phyloP scores from a whole-genome alignment of 2,888 invertebrate species.

The Eupithecia exiguata region DNA sequence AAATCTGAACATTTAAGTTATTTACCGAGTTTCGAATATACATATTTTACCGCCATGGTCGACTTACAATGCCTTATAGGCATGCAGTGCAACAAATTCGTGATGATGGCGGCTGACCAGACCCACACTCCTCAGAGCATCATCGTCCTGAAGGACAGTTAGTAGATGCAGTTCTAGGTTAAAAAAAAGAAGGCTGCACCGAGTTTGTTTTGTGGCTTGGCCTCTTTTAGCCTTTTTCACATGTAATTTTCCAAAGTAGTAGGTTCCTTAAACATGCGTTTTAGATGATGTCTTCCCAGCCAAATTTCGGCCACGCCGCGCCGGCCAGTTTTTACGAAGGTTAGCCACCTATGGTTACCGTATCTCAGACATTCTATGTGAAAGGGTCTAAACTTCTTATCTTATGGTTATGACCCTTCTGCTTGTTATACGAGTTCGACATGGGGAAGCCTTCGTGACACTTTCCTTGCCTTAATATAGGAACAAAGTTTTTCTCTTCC shows the following conservation, averaged over 20 bases:
- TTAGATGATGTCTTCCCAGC: not conserved
- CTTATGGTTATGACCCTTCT: not conserved
- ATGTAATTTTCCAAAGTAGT: not conserved
- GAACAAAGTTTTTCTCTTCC: not conserved
- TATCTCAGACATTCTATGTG: not conserved
- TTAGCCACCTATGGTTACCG: not conserved
- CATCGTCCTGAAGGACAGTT: constrained; percentile 93
- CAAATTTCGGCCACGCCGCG: not conserved
- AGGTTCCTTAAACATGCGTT: not conserved
- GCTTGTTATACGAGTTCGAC: not conserved
- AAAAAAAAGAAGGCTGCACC: not conserved
- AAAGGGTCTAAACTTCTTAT: not conserved
- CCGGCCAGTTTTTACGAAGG: not conserved
- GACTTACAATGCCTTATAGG: constrained; percentile 91
- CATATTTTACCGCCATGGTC: constrained; percentile 7
- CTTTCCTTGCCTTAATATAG: not conserved
- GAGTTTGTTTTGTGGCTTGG: not conserved
- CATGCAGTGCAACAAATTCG: constrained; percentile 93
- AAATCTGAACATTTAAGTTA: not conserved
- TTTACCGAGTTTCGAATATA: not conserved
- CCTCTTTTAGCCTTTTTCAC: not conserved
- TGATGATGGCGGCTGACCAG: constrained; percentile 94
- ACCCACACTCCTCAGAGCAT: constrained; percentile 90
- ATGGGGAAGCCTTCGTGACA: not conserved
- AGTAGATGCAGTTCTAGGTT: not conserved